Base-by-base conservation (phyloP, 2,113 vertebrate species). In the Etia nguti region DNA sequence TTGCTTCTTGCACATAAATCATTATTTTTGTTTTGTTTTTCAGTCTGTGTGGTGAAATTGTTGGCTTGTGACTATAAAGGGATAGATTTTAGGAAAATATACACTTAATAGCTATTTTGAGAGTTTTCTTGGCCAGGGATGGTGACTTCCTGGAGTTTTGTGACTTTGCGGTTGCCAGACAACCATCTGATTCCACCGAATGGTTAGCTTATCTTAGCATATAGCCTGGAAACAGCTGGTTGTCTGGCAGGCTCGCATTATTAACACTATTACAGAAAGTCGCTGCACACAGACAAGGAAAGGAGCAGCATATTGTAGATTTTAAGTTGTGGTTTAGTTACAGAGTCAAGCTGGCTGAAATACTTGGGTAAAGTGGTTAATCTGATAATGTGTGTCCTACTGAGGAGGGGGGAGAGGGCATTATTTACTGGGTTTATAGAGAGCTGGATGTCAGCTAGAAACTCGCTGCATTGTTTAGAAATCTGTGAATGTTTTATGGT, bases 1-100 rank as follows among this genome's bases (percentile, higher is more conserved):
- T 73, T 6, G n/a, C 43, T 68, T 65, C 29, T 50, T 48, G 55
- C 48, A 15, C 43, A 41, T 65, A 65, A 43, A 57, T 80, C 12
- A 18, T 56, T 88, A 18, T 84, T 50, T 80, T 48, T 11, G 59
- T 70, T 80, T 62, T 73, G 16, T 79, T 80, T 50, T 54, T 6
- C 20, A 11, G 38, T 5, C 3, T 46, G 0, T 68, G 24, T 43
- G 36, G n/a, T 16, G 8, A 20, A 16, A 38, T 52, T 26, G 31
- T 68, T 50, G 43, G 24, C 54, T 43, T 59, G 5, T 16, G 4
- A 26, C 29, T 79, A 20, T 56, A 75, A 80, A 46, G 50, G 8
- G 43, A 26, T 13, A 26, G 48, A 26, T 38, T 41, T 84, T 75
- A n/a, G 16, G 11, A 43, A 83, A 48, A 34, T 55, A 11, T 48